Percentiles rank a stretch among this genome's conserved stretches.
Conservation (phyloP, 2,113 vertebrate genomes). For the Australoheros scitulus region DNA sequence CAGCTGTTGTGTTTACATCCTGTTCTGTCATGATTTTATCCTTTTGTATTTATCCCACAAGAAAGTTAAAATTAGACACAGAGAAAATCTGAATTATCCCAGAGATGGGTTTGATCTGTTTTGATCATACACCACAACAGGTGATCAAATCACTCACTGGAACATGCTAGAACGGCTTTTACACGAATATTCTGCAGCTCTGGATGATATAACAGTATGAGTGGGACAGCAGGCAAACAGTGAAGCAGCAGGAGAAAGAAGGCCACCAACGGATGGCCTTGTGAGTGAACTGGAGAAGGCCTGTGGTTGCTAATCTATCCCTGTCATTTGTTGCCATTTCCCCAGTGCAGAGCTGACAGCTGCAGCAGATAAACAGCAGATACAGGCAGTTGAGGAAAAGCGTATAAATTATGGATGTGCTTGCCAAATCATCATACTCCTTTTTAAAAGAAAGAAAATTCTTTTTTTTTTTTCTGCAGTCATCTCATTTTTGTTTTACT, state of each 20-base stretch:
- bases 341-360: slow-evolving; percentile 70
- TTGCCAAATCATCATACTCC: slow-evolving; percentile 25
- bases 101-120: not conserved
- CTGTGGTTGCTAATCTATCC: slow-evolving; percentile 81
- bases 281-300: slow-evolving; percentile 51
- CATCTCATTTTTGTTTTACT: not conserved
- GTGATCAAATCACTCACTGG: not conserved
- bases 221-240: not conserved
- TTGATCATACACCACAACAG: not conserved
- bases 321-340: slow-evolving; percentile 79
- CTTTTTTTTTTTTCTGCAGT: too few species aligned
- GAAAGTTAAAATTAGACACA: not conserved
- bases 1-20: not conserved
- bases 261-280: slow-evolving; percentile 58
- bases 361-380: slow-evolving; percentile 72
- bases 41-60: not conserved
- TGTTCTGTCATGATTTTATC: not conserved
- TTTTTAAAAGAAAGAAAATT: not conserved
- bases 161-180: not conserved
- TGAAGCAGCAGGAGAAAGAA: slow-evolving; percentile 6
- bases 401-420: slow-evolving; percentile 60
- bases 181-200: not conserved
- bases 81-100: not conserved
- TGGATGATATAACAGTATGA: not conserved
- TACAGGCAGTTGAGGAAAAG: slow-evolving; percentile 64